phyloP scores from a whole-genome alignment of 2,797 vertebrate genomes.

The Sarcophilus harrisii region DNA sequence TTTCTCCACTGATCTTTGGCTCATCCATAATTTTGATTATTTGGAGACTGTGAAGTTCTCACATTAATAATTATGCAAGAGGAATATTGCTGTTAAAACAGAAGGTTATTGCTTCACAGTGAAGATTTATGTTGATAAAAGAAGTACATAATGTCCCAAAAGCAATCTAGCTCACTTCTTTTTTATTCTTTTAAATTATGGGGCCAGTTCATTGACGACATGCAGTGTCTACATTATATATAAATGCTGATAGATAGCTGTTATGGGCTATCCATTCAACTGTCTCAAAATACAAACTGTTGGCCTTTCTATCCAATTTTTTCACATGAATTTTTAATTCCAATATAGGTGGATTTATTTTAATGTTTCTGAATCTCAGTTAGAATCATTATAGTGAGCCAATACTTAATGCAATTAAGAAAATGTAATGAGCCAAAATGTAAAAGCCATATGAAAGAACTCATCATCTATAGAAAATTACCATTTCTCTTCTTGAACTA shows the following conservation, averaged over 20 bases:
- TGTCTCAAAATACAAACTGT: neutral
- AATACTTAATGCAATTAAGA: neutral
- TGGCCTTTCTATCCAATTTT: neutral
- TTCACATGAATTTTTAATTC: neutral
- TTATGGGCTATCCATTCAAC: neutral
- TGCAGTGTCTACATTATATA: neutral
- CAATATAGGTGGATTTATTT: neutral
- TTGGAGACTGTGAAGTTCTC: neutral
- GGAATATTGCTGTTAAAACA: neutral
- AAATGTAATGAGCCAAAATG: neutral
- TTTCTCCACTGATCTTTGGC: neutral
- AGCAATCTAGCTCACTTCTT: neutral
- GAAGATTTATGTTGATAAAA: neutral
- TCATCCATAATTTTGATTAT: neutral
- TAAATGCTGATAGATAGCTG: neutral
- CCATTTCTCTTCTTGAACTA: neutral
- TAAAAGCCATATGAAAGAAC: neutral
- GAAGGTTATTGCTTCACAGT: neutral
- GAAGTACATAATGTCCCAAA: neutral
- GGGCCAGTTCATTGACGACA: neutral
- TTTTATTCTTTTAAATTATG: neutral
- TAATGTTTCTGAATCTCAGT: neutral
- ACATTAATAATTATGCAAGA: neutral
- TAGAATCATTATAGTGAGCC: neutral
- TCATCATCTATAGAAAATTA: neutral